Conservation (phyloP, 1,140 invertebrate species). For the Cotesia vestalis region DNA sequence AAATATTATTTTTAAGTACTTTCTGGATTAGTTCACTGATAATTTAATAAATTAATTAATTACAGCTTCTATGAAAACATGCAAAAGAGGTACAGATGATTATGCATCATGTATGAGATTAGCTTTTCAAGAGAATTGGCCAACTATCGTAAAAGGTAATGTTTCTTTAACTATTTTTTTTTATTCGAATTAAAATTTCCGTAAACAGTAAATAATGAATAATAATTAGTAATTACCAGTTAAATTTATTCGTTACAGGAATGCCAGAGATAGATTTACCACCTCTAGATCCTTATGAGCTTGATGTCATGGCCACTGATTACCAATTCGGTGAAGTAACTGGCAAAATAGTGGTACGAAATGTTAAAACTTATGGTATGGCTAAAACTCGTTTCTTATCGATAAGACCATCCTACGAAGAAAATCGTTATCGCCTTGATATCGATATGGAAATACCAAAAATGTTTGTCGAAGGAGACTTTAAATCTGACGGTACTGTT, state of each 20-base stretch:
- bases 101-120: conserved; percentile 60
- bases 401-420: conserved; percentile 64
- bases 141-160: conserved; percentile 56
- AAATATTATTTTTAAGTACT: background rate
- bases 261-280: conserved; percentile 65
- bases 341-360: conserved; percentile 60
- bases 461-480: conserved; percentile 62
- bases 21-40: conserved; percentile 4
- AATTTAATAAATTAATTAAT: conserved; percentile 19
- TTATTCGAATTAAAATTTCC: background rate
- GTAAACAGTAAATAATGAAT: conserved; percentile 18
- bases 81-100: conserved; percentile 53
- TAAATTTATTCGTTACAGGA: conserved; percentile 49
- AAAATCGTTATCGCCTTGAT: conserved; percentile 66
- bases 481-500: conserved; percentile 64
- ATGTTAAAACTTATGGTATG: conserved; percentile 64
- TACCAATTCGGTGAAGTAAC: conserved; percentile 65
- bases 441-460: conserved; percentile 65
- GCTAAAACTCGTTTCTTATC: conserved; percentile 63
- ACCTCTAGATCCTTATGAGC: conserved; percentile 64
- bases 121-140: conserved; percentile 61
- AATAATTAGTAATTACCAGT: background rate
- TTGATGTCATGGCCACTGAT: conserved; percentile 59
- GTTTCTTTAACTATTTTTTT: conserved; percentile 21
- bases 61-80: conserved; percentile 54